phyloP scores from a whole-genome alignment of 2,113 vertebrate species.

The Anser cygnoides region DNA sequence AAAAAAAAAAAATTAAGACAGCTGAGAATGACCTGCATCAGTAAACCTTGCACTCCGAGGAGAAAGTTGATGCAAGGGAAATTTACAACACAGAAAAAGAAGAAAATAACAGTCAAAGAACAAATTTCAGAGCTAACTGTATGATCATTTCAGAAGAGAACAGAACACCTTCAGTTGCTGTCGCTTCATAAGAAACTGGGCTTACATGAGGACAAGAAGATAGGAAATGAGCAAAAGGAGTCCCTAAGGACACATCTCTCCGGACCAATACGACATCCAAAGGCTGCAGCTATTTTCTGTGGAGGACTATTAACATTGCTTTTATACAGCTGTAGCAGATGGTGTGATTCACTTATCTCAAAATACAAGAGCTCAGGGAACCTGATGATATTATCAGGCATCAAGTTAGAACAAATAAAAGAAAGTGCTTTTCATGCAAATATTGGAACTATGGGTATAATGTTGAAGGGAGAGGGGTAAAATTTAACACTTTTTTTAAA shows the following conservation, averaged over 20 bases:
- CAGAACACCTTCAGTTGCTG: background rate
- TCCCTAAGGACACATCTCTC: constrained; percentile 16
- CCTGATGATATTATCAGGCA: constrained; percentile 44
- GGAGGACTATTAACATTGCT: constrained; percentile 31
- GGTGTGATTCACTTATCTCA: constrained; percentile 67
- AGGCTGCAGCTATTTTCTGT: constrained; percentile 48
- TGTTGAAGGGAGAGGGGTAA: background rate
- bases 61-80: background rate
- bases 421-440: constrained; percentile 43
- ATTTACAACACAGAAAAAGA: background rate
- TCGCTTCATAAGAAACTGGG: constrained; percentile 4
- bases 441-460: background rate
- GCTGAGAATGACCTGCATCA: background rate
- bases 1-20: background rate
- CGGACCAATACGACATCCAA: background rate
- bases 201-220: background rate
- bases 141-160: background rate
- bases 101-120: background rate
- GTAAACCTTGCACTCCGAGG: background rate
- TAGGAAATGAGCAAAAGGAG: constrained; percentile 22
- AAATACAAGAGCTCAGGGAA: constrained; percentile 60
- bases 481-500: background rate
- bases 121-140: background rate
- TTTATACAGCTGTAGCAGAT: constrained; percentile 66
- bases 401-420: constrained; percentile 42